Percentiles rank a stretch among this genome's conserved stretches.
Conservation (phyloP, 1,140 invertebrate genomes). For the Condylostylus longicornis region DNA sequence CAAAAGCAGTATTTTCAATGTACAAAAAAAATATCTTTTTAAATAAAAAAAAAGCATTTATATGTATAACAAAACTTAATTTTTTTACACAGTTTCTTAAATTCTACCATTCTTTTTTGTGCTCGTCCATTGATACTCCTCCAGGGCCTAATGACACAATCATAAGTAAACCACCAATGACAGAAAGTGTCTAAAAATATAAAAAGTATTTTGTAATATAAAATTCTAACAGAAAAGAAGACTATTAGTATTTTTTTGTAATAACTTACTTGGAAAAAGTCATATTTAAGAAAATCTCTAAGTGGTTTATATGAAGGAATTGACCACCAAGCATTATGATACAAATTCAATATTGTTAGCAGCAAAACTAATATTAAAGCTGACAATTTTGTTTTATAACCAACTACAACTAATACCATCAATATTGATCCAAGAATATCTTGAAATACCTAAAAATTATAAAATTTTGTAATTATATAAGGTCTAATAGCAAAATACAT, state of each 20-base stretch:
- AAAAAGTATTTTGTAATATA: constrained; percentile 9
- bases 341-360: constrained; percentile 82
- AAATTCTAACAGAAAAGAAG: constrained; percentile 4
- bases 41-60: no score
- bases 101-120: constrained; percentile 94
- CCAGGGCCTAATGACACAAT: constrained; percentile 96
- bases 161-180: constrained; percentile 97
- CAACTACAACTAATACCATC: constrained; percentile 92
- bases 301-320: constrained; percentile 88
- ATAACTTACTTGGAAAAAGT: constrained; percentile 87
- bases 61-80: no score
- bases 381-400: constrained; percentile 97
- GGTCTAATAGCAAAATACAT: not conserved
- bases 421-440: constrained; percentile 85
- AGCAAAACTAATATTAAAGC: constrained; percentile 86
- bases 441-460: constrained; percentile 54
- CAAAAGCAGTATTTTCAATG: no score
- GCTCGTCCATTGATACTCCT: constrained; percentile 98
- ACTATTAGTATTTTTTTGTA: constrained; percentile 1
- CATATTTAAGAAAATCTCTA: constrained; percentile 98
- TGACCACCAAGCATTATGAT: constrained; percentile 97
- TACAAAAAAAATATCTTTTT: no score
- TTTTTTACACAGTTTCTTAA: constrained; percentile 3
- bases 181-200: constrained; percentile 80
- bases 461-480: constrained; percentile 4